phyloP scores from a whole-genome alignment of 2,113 vertebrate species.

The Eolophus roseicapilla region DNA sequence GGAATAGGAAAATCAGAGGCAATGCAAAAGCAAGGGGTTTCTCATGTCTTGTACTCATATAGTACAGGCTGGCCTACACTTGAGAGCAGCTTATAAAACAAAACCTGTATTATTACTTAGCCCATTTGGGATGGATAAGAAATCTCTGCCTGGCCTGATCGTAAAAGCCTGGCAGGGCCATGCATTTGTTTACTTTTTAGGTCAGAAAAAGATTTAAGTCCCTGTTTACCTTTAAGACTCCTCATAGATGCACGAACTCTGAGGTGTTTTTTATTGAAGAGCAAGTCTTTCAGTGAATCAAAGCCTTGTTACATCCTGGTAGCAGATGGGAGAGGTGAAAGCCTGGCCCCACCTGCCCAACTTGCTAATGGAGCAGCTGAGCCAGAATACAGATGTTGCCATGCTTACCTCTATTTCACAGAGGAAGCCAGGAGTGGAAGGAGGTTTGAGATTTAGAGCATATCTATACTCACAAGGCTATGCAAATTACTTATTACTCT shows the following conservation, averaged over 20 bases:
- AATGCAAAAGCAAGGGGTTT: background rate
- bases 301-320: background rate
- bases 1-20: background rate
- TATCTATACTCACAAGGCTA: slow-evolving; percentile 13
- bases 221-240: background rate
- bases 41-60: accelerated
- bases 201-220: slow-evolving; percentile 30
- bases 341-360: slow-evolving; percentile 4
- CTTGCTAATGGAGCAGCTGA: slow-evolving; percentile 17
- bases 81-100: background rate
- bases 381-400: slow-evolving; percentile 49
- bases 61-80: background rate
- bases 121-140: background rate
- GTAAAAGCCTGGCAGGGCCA: background rate
- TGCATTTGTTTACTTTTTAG: slow-evolving; percentile 1
- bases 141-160: background rate
- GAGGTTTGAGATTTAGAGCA: slow-evolving; percentile 29
- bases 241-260: background rate
- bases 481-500: slow-evolving; percentile 50
- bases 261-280: background rate
- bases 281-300: background rate
- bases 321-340: slow-evolving; percentile 45
- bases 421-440: background rate
- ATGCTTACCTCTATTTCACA: background rate
- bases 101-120: background rate